phyloP scores from a whole-genome alignment of 2,888 invertebrate species.

The Tetanocera ferruginea region DNA sequence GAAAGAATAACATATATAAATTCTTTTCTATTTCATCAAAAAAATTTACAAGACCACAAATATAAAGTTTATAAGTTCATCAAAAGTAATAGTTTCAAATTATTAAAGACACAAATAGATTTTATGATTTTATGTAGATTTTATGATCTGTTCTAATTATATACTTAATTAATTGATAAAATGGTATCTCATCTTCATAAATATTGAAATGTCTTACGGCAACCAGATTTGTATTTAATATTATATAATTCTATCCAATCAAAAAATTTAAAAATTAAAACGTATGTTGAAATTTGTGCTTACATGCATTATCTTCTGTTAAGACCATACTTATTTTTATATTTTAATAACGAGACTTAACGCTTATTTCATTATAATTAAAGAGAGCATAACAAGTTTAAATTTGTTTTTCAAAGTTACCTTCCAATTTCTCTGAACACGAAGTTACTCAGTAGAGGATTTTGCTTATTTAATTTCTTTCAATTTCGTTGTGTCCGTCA shows the following conservation, averaged over 20 bases:
- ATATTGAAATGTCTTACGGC: neutral
- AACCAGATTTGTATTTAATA: neutral
- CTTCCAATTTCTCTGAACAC: too few relatives aligned
- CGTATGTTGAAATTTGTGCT: neutral
- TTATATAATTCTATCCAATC: neutral
- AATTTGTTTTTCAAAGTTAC: neutral
- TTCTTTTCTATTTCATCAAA: too few relatives aligned
- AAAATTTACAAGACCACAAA: too few relatives aligned
- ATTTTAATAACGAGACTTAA: neutral
- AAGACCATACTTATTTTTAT: neutral
- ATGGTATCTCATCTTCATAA: neutral
- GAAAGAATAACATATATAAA: too few relatives aligned
- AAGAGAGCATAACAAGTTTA: neutral
- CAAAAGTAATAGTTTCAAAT: constrained; percentile 1
- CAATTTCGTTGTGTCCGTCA: too few relatives aligned
- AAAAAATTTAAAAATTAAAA: neutral
- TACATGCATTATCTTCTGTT: neutral
- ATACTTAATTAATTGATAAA: neutral
- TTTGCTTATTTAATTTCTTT: too few relatives aligned
- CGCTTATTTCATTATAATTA: neutral
- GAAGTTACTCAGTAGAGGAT: too few relatives aligned
- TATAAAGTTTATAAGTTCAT: too few relatives aligned
- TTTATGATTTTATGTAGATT: too few relatives aligned
- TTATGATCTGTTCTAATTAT: neutral
- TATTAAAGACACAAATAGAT: neutral